These are phyloP conservation scores for Styela plicata DNA, from an alignment of 23 tunicate genomes.

Conservation along the genomic window DNA sequence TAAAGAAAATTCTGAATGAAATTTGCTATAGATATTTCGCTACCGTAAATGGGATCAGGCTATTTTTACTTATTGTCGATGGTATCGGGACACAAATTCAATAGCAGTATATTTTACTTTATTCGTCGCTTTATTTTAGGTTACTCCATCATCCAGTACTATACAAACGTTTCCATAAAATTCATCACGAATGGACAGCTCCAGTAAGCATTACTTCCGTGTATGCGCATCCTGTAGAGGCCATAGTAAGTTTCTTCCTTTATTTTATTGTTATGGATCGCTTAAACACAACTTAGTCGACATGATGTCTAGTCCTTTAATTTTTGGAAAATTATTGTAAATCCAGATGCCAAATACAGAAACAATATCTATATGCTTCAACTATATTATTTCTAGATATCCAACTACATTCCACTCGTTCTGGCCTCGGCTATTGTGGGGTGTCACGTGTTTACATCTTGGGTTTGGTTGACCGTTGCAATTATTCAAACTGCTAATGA, in stretches of 20 bases:
- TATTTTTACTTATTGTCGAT: no score
- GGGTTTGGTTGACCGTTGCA: slow-evolving; percentile 63
- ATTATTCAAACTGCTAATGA: slow-evolving; percentile 57
- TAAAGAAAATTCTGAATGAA: no score
- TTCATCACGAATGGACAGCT: slow-evolving; percentile 95
- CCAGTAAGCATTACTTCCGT: slow-evolving; percentile 93
- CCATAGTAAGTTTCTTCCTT: slow-evolving; percentile 81
- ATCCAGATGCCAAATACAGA: no score
- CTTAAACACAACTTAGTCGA: no score
- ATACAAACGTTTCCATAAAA: slow-evolving; percentile 83
- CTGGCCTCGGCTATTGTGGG: slow-evolving; percentile 54
- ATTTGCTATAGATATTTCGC: no score
- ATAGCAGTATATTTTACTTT: no score
- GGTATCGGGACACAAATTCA: no score
- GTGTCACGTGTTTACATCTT: slow-evolving; percentile 38
- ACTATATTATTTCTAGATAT: slow-evolving; percentile 46
- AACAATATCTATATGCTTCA: no score
- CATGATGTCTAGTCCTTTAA: background rate
- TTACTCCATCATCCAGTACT: slow-evolving; percentile 60
- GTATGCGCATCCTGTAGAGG: slow-evolving; percentile 89
- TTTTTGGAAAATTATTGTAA: no score
- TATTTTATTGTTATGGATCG: no score
- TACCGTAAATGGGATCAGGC: no score
- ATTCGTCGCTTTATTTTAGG: slow-evolving; percentile 40
- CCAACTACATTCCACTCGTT: slow-evolving; percentile 60